Evolutionary conservation across 2,797 vertebrate genomes (phyloP).

Genomic region (Garrulus glandarius): DNA sequence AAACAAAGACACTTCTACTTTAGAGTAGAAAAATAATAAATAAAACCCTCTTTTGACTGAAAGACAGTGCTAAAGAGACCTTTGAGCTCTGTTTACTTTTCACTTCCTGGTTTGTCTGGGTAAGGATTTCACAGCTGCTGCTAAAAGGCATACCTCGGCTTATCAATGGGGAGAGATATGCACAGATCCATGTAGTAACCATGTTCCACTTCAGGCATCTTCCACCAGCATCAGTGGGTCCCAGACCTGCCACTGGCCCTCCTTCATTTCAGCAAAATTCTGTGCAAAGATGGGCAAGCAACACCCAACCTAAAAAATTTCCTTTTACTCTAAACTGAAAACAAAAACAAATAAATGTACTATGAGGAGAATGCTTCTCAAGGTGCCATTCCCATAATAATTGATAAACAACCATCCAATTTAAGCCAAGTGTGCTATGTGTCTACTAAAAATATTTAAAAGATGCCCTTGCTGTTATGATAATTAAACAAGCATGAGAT

Average conservation of each 20-base stretch:
- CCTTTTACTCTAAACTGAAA: not conserved
- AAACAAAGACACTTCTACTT: not conserved
- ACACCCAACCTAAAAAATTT: not conserved
- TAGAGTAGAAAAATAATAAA: not conserved
- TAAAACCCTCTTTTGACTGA: not conserved
- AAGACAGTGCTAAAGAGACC: not conserved
- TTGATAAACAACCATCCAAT: conserved; percentile 9
- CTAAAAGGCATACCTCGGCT: not conserved
- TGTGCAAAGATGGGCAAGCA: not conserved
- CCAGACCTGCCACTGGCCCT: not conserved
- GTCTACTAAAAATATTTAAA: conserved; percentile 23
- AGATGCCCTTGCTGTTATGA: not conserved
- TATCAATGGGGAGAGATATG: not conserved
- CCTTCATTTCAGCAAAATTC: not conserved
- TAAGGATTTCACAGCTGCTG: not conserved
- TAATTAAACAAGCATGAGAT: not conserved
- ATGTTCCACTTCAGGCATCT: not conserved
- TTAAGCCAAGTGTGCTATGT: not conserved
- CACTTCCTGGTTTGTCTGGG: not conserved
- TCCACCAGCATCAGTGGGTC: not conserved
- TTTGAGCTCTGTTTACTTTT: not conserved
- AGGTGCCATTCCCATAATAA: not conserved
- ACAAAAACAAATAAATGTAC: not conserved
- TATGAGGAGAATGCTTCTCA: not conserved
- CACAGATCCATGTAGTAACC: fast-evolving